Percentiles rank a stretch among this genome's conserved stretches.
These are phyloP conservation scores for Diachasma alloeum DNA, from an alignment of 1,140 invertebrate species.

Conservation along the genomic window DNA sequence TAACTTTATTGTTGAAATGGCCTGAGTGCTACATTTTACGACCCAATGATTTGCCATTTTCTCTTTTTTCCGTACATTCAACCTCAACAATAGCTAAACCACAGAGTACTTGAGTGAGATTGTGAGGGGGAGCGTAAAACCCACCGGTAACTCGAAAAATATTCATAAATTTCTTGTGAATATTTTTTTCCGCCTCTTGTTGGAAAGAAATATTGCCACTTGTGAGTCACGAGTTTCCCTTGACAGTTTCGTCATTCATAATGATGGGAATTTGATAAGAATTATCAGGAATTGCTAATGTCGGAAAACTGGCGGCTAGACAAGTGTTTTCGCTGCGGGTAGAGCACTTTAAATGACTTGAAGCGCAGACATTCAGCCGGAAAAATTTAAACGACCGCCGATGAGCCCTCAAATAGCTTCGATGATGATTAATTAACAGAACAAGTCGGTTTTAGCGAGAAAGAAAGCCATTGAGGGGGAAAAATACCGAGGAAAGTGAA, in stretches of 20 bases:
- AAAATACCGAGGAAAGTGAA: background rate
- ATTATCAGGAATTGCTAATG: background rate
- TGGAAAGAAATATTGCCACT: background rate
- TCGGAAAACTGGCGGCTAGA: background rate
- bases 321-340: too few species aligned
- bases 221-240: background rate
- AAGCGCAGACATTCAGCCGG: background rate
- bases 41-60: slow-evolving; percentile 18
- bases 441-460: too few species aligned
- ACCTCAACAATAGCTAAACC: slow-evolving; percentile 6
- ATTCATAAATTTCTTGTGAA: background rate
- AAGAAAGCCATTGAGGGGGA: too few species aligned
- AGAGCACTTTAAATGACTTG: too few species aligned
- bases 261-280: background rate
- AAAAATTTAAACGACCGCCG: too few species aligned
- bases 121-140: background rate
- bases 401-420: too few species aligned
- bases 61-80: slow-evolving; percentile 18
- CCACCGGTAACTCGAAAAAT: background rate
- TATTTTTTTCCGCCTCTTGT: background rate
- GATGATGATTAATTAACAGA: too few species aligned
- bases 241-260: background rate
- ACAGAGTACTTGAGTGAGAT: background rate
- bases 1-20: slow-evolving; percentile 1
- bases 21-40: slow-evolving; percentile 17